Evolutionary conservation across 2,888 invertebrate species (phyloP).

Genomic region (Ptychoptera albimana): DNA sequence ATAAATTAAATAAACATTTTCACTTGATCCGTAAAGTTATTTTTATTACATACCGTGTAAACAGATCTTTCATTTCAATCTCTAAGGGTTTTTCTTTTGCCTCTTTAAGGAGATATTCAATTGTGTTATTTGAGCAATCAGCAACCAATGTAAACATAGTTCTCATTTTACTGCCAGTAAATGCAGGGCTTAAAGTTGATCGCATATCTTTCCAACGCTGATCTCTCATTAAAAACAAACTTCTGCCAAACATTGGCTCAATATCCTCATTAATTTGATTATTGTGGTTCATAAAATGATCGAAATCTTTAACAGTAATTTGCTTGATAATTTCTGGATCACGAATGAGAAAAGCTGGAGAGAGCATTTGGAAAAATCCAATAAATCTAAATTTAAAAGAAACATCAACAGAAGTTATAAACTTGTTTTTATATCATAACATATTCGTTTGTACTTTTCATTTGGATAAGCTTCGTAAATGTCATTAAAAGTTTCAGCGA

Average conservation of each 20-base stretch:
- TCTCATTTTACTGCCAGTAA: slow-evolving; percentile 33
- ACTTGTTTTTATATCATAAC: no score
- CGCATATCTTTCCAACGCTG: slow-evolving; percentile 31
- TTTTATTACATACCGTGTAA: no score
- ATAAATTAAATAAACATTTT: no score
- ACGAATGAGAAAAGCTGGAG: slow-evolving; percentile 30
- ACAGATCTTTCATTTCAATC: no score
- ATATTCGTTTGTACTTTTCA: no score
- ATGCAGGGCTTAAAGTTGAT: slow-evolving; percentile 29
- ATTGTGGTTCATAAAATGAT: slow-evolving; percentile 36
- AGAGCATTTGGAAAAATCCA: slow-evolving; percentile 31
- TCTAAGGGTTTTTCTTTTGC: no score
- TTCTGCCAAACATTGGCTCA: slow-evolving; percentile 35
- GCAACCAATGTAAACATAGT: slow-evolving; percentile 29
- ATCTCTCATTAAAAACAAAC: slow-evolving; percentile 32
- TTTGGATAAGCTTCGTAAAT: no score
- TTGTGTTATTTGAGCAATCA: slow-evolving; percentile 9
- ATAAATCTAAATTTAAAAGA: slow-evolving; percentile 24
- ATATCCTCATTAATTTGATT: slow-evolving; percentile 22
- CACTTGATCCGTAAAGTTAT: no score
- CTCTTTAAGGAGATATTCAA: no score
- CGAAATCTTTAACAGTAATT: slow-evolving; percentile 39
- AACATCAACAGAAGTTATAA: no score
- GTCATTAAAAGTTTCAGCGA: no score
- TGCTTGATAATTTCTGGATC: slow-evolving; percentile 38